Evolutionary conservation across 2,888 invertebrate genomes (phyloP).

Genomic region (Hypomecis punctinalis): DNA sequence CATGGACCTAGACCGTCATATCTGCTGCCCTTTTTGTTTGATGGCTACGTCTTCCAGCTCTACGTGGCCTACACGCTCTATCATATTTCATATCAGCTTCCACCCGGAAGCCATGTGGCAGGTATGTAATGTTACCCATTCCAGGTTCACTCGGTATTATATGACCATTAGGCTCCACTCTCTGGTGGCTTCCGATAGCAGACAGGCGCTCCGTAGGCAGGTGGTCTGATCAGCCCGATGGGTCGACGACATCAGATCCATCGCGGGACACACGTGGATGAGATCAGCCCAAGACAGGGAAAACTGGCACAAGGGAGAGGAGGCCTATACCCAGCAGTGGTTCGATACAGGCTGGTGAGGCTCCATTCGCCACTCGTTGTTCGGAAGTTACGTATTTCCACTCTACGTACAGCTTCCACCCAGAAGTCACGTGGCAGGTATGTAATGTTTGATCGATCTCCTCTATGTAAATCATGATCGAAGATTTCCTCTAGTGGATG

Average conservation of each 20-base stretch:
- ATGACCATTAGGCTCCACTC: constrained; percentile 99
- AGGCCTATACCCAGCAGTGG: too few relatives aligned
- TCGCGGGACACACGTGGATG: too few relatives aligned
- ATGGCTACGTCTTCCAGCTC: constrained; percentile 97
- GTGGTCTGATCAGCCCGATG: too few relatives aligned
- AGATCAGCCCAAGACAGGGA: too few relatives aligned
- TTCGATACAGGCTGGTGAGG: too few relatives aligned
- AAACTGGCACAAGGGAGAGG: too few relatives aligned
- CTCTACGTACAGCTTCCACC: constrained; percentile 89
- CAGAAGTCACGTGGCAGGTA: constrained; percentile 97
- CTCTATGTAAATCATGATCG: constrained; percentile 93
- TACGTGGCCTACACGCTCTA: constrained; percentile 97
- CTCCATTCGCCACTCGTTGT: too few relatives aligned
- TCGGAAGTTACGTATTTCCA: too few relatives aligned
- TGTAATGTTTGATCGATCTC: constrained; percentile 46
- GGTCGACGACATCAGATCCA: too few relatives aligned
- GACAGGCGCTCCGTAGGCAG: too few relatives aligned
- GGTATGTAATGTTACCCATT: constrained; percentile 78
- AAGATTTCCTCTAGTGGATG: constrained; percentile 99
- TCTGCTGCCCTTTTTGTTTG: constrained; percentile 96
- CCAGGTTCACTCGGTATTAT: constrained; percentile 63
- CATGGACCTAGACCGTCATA: constrained; percentile 93
- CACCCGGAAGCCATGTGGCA: constrained; percentile 97
- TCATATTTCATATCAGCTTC: constrained; percentile 91
- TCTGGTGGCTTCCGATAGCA: too few relatives aligned